Base-by-base conservation (phyloP, 2,113 vertebrate genomes). In the Ceyx melanurus region DNA sequence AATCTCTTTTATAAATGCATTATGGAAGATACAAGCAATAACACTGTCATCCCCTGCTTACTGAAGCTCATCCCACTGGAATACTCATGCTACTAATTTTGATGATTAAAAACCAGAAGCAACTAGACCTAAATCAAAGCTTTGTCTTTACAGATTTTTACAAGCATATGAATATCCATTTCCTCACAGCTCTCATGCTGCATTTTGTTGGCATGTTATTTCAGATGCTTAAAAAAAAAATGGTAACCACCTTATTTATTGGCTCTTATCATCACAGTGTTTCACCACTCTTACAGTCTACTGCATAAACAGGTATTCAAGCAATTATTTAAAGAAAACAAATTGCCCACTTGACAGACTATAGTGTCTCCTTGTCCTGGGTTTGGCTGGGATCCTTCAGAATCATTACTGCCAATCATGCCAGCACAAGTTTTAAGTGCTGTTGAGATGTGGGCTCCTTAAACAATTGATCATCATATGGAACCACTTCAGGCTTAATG, bases 381-480 rank as follows among this genome's bases (percentile, higher is more conserved):
- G 19, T 57, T 57, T 19, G 19, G 19, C 56, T n/a, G 31, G 56
- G 56, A 37, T 60, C 33, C 79, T 84, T 86, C 82, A 90, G 81
- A 95, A 74, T 93, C 86, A 89, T 97, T 94, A 95, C 40, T 90
- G 96, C 96, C 97, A 94, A 94, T 97, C 97, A 97, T 53, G 42
- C 60, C 71, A 92, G 85, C 48, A 92, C 51, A 91, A 81, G 79
- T 94, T 97, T 91, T 95, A 93, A 96, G 43, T 61, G 82, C 53
- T 84, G 45, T 65, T 81, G 93, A 93, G 95, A 94, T 70, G 54
- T 71, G 84, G 83, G 91, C 66, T 93, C 72, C 84, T 88, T 93
- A 94, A 94, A 82, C 94, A 95, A 83, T 53, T 77, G 95, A 88
- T 94, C 95, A 85, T 89, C 56, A 62, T 87, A 74, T 29, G 87